Percentiles rank a stretch among this genome's conserved stretches.
Evolutionary conservation across 2,113 vertebrate species (phyloP).

Genomic region (Channa maculata): DNA sequence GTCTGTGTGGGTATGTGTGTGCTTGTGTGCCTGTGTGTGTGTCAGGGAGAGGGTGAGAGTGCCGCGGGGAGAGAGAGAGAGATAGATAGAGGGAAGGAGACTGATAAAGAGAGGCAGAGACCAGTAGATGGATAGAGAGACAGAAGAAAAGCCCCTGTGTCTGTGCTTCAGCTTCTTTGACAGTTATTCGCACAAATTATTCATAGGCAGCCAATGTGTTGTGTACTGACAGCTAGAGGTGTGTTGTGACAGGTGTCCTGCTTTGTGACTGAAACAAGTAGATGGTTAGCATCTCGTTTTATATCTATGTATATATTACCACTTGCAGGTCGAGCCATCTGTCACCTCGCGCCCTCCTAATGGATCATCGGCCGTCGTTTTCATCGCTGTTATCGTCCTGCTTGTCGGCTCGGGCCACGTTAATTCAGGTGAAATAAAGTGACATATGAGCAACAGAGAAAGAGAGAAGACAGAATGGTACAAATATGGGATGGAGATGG

Average conservation of each 20-base stretch:
- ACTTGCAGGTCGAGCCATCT: slow-evolving; percentile 53
- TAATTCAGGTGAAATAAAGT: slow-evolving; percentile 36
- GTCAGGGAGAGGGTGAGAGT: slow-evolving; percentile 17
- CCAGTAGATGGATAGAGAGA: background rate
- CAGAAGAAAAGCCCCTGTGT: slow-evolving; percentile 13
- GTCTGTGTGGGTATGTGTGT: slow-evolving; percentile 24
- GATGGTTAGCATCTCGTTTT: slow-evolving; percentile 57
- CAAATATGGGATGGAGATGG: background rate
- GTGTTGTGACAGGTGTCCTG: slow-evolving; percentile 71
- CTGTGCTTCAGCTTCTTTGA: slow-evolving; percentile 49
- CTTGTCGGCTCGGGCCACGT: slow-evolving; percentile 20
- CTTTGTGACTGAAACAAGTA: slow-evolving; percentile 50
- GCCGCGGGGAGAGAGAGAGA: slow-evolving; percentile 27
- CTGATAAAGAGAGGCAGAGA: slow-evolving; percentile 1
- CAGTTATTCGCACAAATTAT: slow-evolving; percentile 71
- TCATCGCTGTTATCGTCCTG: slow-evolving; percentile 35
- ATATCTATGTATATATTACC: slow-evolving; percentile 49
- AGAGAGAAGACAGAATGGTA: background rate
- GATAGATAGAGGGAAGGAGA: background rate
- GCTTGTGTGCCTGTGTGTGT: slow-evolving; percentile 25
- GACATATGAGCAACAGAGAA: background rate
- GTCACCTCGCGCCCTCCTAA: slow-evolving; percentile 49
- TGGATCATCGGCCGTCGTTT: slow-evolving; percentile 50
- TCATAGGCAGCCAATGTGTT: slow-evolving; percentile 37
- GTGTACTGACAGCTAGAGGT: slow-evolving; percentile 51